phyloP scores from a whole-genome alignment of 2,888 invertebrate species.

The Xanthorhoe designata region DNA sequence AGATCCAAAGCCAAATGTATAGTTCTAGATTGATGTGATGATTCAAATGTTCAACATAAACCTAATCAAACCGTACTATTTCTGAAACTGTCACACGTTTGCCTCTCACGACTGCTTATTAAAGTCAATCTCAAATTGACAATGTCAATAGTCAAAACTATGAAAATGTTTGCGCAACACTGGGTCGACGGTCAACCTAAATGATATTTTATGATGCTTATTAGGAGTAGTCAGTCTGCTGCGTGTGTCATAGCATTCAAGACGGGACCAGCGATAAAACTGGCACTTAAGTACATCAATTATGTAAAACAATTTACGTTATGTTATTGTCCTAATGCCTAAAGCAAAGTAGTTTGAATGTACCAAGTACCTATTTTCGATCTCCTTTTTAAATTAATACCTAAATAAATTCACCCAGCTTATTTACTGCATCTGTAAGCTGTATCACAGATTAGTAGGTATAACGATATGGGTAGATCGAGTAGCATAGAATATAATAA shows the following conservation, averaged over 20 bases:
- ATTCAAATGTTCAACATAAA: conserved; percentile 2
- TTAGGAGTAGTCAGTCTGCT: background rate
- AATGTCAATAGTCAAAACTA: conserved; percentile 31
- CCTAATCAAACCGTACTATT: conserved; percentile 3
- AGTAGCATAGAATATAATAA: too few species aligned
- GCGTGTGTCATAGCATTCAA: background rate
- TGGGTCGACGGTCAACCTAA: conserved; percentile 7
- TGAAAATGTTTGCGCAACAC: conserved; percentile 26
- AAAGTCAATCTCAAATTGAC: conserved; percentile 36
- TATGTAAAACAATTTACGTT: too few species aligned
- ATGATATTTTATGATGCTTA: background rate
- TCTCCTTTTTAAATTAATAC: too few species aligned
- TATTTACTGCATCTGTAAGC: too few species aligned
- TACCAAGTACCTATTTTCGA: too few species aligned
- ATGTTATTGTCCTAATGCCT: too few species aligned
- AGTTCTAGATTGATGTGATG: background rate
- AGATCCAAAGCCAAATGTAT: background rate
- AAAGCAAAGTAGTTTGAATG: too few species aligned
- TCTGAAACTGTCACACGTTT: conserved; percentile 1
- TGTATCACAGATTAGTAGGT: too few species aligned
- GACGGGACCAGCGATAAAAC: background rate
- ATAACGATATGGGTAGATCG: too few species aligned
- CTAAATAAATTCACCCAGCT: too few species aligned
- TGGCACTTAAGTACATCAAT: too few species aligned
- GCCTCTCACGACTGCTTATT: conserved; percentile 30